These are phyloP conservation scores for Apodemia zela DNA, from an alignment of 2,888 invertebrate species.

Conservation along the genomic window DNA sequence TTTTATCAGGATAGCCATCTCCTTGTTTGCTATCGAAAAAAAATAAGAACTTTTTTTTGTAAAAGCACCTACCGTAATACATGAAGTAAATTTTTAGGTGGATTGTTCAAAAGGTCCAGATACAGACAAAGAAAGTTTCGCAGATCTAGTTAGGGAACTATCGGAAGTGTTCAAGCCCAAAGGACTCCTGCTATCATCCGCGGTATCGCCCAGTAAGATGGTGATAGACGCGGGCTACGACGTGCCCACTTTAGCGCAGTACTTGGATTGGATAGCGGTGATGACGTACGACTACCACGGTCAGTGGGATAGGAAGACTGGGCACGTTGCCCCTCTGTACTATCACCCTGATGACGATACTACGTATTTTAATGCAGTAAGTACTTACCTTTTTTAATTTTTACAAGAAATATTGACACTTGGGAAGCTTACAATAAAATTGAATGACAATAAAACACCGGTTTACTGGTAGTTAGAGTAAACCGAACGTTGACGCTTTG, in stretches of 20 bases:
- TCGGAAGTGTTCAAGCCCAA: slow-evolving; percentile 83
- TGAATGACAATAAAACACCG: too few relatives aligned
- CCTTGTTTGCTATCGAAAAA: background rate
- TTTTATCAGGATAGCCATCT: too few relatives aligned
- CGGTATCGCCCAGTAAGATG: slow-evolving; percentile 92
- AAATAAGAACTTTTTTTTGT: background rate
- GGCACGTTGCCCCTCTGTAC: slow-evolving; percentile 92
- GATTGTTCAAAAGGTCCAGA: slow-evolving; percentile 91
- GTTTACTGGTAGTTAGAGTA: too few relatives aligned
- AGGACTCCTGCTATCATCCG: slow-evolving; percentile 88
- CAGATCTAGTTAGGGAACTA: slow-evolving; percentile 86
- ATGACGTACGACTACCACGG: slow-evolving; percentile 97
- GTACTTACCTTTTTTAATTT: slow-evolving; percentile 32
- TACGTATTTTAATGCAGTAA: slow-evolving; percentile 90
- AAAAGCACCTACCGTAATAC: background rate
- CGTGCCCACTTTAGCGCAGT: slow-evolving; percentile 85
- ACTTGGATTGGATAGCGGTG: slow-evolving; percentile 94
- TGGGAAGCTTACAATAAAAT: too few relatives aligned
- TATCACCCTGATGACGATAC: slow-evolving; percentile 91
- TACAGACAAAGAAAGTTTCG: slow-evolving; percentile 90
- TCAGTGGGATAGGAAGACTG: slow-evolving; percentile 95
- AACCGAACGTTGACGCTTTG: too few relatives aligned
- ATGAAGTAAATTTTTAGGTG: slow-evolving; percentile 74
- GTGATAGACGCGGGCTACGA: slow-evolving; percentile 93
- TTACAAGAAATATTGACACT: too few relatives aligned